A percentile compares a stretch with the other conserved stretches of the same genome.
These are phyloP conservation scores for Lordiphosa clarofinis DNA, from an alignment of 1,140 invertebrate genomes.

Conservation along the genomic window DNA sequence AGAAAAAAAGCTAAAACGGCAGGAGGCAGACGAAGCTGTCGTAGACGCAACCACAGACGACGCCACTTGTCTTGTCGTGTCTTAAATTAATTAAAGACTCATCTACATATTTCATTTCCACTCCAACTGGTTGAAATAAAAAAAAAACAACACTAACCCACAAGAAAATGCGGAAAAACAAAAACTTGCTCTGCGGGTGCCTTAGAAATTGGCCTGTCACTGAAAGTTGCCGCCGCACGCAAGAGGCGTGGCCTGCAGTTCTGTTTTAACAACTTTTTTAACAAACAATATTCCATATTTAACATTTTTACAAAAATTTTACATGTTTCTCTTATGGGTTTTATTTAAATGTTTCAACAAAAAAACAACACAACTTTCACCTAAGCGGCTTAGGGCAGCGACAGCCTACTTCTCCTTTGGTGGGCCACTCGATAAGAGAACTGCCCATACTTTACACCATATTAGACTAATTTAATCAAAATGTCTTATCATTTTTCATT, in stretches of 20 bases:
- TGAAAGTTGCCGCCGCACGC: conserved; percentile 35
- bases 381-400: conserved; percentile 45
- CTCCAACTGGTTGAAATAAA: conserved; percentile 62
- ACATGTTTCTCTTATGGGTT: conserved; percentile 43
- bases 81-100: conserved; percentile 78
- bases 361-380: conserved; percentile 36
- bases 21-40: conserved; percentile 57
- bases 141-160: conserved; percentile 33
- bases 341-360: conserved; percentile 46
- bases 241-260: conserved; percentile 33
- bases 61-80: conserved; percentile 75
- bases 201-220: conserved; percentile 68
- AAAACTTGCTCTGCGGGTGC: conserved; percentile 54
- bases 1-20: conserved; percentile 34
- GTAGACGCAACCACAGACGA: conserved; percentile 59
- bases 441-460: conserved; percentile 65
- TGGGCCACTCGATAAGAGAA: conserved; percentile 33
- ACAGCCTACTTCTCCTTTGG: conserved; percentile 43
- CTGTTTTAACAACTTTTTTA: conserved; percentile 48
- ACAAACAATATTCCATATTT: conserved; percentile 21
- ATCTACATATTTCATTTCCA: conserved; percentile 78
- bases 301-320: conserved; percentile 47
- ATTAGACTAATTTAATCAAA: conserved; percentile 74
- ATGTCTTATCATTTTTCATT: conserved; percentile 66
- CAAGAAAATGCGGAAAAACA: conserved; percentile 70